phyloP scores from a whole-genome alignment of 2,888 invertebrate species.

The Liodrosophila aerea region DNA sequence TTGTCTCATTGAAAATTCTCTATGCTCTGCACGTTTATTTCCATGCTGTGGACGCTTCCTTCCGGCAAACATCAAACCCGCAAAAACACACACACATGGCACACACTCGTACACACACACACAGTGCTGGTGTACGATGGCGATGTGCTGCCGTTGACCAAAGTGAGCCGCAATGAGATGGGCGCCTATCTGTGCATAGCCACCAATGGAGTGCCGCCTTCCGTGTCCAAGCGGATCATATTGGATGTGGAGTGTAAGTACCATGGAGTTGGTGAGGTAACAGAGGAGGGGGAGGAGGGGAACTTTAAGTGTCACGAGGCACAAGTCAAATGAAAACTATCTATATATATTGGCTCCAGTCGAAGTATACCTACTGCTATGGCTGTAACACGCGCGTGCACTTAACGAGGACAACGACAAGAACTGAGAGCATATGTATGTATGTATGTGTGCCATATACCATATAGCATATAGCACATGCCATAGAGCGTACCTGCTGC shows the following conservation, averaged over 20 bases:
- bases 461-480: conserved; percentile 22
- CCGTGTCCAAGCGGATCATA: conserved; percentile 95
- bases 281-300: conserved; percentile 3
- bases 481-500: conserved; percentile 55
- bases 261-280: neutral
- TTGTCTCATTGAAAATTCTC: conserved; percentile 49
- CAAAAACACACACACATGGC: conserved; percentile 8
- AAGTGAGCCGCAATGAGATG: conserved; percentile 92
- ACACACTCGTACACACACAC: conserved; percentile 7
- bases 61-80: conserved; percentile 51
- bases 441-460: conserved; percentile 56
- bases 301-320: conserved; percentile 23
- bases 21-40: conserved; percentile 50
- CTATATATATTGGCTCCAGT: neutral
- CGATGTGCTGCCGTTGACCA: conserved; percentile 91
- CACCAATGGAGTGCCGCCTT: conserved; percentile 93
- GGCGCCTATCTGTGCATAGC: conserved; percentile 83
- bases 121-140: conserved; percentile 92
- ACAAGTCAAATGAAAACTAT: conserved; percentile 44
- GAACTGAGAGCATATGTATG: conserved; percentile 8
- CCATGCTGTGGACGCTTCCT: conserved; percentile 53
- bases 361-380: conserved; percentile 43
- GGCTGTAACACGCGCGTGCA: conserved; percentile 67
- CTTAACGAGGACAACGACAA: conserved; percentile 63
- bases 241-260: conserved; percentile 93